phyloP scores from a whole-genome alignment of 2,888 invertebrate genomes.

The Arrhopalites spinosus region DNA sequence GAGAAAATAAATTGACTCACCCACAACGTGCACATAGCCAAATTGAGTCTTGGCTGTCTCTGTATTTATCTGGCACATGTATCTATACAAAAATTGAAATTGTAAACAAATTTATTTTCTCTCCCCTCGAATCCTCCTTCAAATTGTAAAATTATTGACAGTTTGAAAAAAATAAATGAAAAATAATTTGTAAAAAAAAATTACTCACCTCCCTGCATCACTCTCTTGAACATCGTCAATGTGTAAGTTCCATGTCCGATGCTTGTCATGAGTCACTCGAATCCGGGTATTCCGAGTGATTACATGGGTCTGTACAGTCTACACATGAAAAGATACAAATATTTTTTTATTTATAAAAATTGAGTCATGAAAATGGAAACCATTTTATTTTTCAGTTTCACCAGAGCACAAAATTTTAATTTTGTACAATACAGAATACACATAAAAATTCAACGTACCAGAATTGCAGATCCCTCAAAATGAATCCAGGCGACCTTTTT shows the following conservation, averaged over 20 bases:
- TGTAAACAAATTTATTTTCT: not conserved
- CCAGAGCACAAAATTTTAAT: too few relatives aligned
- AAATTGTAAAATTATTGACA: too few relatives aligned
- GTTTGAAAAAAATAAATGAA: not conserved
- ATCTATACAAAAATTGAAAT: conserved; percentile 61
- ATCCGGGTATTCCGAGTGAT: conserved; percentile 91
- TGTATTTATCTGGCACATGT: conserved; percentile 94
- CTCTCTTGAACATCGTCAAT: conserved; percentile 89
- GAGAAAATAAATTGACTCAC: conserved; percentile 65
- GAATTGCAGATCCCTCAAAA: conserved; percentile 89
- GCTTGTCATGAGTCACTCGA: conserved; percentile 89
- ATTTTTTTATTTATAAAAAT: too few relatives aligned
- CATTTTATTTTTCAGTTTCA: too few relatives aligned
- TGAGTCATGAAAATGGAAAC: too few relatives aligned
- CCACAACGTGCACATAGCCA: conserved; percentile 88
- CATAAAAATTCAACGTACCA: conserved; percentile 58
- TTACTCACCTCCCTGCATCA: conserved; percentile 70
- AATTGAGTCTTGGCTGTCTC: conserved; percentile 91
- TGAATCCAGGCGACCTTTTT: conserved; percentile 93
- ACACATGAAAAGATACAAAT: too few relatives aligned
- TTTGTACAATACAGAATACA: too few relatives aligned
- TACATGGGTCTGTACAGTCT: conserved; percentile 89
- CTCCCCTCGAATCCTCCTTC: too few relatives aligned
- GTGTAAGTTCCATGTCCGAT: conserved; percentile 90
- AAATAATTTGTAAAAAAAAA: not conserved